Base-by-base conservation (phyloP, 2,113 vertebrate genomes). In the Protobothrops flavoviridis region DNA sequence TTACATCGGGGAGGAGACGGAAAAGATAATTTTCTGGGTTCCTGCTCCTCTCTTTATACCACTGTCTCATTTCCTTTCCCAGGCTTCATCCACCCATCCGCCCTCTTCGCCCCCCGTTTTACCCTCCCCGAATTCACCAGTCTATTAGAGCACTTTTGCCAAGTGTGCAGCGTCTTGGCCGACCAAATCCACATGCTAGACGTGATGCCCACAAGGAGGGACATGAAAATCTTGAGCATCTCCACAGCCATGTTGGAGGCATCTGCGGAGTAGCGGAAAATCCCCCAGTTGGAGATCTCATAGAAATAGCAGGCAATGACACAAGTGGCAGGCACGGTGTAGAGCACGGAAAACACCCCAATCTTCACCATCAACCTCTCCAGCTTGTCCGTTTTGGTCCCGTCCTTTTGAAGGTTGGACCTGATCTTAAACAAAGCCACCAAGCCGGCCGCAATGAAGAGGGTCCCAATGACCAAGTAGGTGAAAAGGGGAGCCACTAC, bases 171-270 rank as follows among this genome's bases (percentile, higher is more conserved):
- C 17, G 99, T 99, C 96, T 99, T 99, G 90, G 99, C 99, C 1
- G 99, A 99, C 99, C 99, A 99, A 96, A 99, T 99, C 99, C 99
- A 99, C 99, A 99, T 99, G 94, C 99, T 99, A 3, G 99, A 99
- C 0, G 99, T 99, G 97, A 99, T 99, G 95, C 99, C 99, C 93
- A 99, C 99, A 13, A 99, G 97, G 95, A 99, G 97, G 48, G 99
- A 99, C 99, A 99, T 99, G 95, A 99, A 99, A 94, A 99, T 99
- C 94, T 99, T 99, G 23, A 99, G 98, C 99, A 99, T 99, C 96
- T 99, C 99, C 29, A 99, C 99, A 0, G 99, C 99, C 97, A 99
- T 98, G 43, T 99, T 99, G 26, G 99, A 99, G 97, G 99, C 98
- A 50, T 98, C 98, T 0, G 98, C 98, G 0, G 98, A 98, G 96